These are phyloP conservation scores for Bellardia bayeri DNA, from an alignment of 2,888 invertebrate genomes.

Conservation along the genomic window DNA sequence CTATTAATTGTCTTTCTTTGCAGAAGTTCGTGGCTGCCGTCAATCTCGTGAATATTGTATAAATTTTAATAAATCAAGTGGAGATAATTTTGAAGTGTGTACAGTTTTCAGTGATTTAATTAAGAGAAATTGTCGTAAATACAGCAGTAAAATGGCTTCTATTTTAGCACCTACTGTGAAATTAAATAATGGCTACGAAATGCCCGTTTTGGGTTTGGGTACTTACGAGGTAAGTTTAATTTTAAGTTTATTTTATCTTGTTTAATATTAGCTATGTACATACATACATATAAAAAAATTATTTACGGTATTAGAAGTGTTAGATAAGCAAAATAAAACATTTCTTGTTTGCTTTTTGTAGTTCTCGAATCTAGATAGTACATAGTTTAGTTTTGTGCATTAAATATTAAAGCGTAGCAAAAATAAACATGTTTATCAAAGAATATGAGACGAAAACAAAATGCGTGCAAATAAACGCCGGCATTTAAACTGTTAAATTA, in stretches of 20 bases:
- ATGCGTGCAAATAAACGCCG: conserved; percentile 5
- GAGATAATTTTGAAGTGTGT: background rate
- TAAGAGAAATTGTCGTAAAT: background rate
- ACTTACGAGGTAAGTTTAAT: conserved; percentile 86
- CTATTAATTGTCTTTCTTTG: conserved; percentile 27
- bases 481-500: background rate
- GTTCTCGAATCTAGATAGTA: background rate
- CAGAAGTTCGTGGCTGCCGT: conserved; percentile 18
- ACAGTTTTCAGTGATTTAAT: conserved; percentile 1
- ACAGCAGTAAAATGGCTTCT: conserved; percentile 65
- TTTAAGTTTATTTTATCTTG: conserved; percentile 34
- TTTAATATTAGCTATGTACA: background rate
- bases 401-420: background rate
- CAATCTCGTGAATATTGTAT: conserved; percentile 26
- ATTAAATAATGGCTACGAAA: conserved; percentile 86
- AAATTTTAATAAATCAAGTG: background rate
- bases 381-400: background rate
- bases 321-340: background rate
- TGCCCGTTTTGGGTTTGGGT: conserved; percentile 88
- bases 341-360: background rate
- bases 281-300: background rate
- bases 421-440: conserved; percentile 1
- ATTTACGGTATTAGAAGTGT: background rate
- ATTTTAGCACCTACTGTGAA: conserved; percentile 82
- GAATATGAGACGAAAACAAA: conserved; percentile 17